These are phyloP conservation scores for Macquaria australasica DNA, from an alignment of 2,113 vertebrate genomes.

Conservation along the genomic window DNA sequence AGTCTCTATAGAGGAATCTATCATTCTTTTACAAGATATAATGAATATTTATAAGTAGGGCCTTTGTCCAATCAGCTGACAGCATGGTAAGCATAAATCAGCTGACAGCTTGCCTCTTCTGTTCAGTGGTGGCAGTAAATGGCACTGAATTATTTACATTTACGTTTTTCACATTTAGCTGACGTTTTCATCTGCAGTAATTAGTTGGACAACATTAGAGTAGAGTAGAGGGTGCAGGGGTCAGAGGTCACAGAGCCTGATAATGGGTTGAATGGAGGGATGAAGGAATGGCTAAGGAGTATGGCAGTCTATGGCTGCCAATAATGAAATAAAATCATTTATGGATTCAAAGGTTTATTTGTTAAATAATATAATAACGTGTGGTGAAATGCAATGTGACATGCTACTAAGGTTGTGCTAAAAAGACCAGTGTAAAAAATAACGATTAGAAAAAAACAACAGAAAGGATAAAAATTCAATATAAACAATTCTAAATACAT, in stretches of 20 bases:
- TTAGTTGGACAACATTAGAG: background rate
- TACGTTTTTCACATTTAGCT: slow-evolving; percentile 50
- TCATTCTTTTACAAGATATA: slow-evolving; percentile 50
- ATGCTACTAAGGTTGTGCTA: no score
- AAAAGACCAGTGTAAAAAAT: no score
- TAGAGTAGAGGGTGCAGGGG: background rate
- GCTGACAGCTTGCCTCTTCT: slow-evolving; percentile 21
- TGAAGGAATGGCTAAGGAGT: background rate
- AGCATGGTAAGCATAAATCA: slow-evolving; percentile 39
- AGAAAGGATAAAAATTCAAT: no score
- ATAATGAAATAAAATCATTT: background rate
- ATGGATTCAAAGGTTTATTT: background rate
- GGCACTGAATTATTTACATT: slow-evolving; percentile 45
- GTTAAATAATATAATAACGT: no score
- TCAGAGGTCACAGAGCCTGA: slow-evolving; percentile 26
- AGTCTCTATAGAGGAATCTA: slow-evolving; percentile 31
- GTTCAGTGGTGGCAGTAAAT: slow-evolving; percentile 38
- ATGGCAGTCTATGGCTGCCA: background rate
- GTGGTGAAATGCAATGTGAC: no score
- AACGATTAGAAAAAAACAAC: no score
- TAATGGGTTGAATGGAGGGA: background rate
- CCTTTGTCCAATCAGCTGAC: slow-evolving; percentile 40
- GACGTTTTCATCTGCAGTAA: slow-evolving; percentile 40
- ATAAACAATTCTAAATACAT: no score
- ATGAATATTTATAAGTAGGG: slow-evolving; percentile 66